Base-by-base conservation (phyloP, 2,113 vertebrate genomes). In the Apeltes quadracus region DNA sequence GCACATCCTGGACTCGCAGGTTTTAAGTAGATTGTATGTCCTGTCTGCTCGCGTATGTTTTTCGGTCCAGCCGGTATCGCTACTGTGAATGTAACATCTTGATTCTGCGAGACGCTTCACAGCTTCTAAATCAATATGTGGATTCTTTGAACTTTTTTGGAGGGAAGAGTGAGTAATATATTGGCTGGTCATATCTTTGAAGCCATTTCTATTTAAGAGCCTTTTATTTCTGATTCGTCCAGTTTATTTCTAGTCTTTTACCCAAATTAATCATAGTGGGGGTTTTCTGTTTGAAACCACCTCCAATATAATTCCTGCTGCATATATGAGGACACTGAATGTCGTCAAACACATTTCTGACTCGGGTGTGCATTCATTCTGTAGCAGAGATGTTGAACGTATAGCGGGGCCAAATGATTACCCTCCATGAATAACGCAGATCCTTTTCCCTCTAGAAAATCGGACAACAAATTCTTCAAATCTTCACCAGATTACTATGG, bases 11-110 rank as follows among this genome's bases (percentile, higher is more conserved):
- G 63, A 75, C 50, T 55, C 58, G 46, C 74, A 79, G 75, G 80
- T 81, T 85, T 75, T 32, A 77, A 78, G 69, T 68, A 72, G 82
- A 90, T 87, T 80, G 75, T 89, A 75, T 78, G 71, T 75, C 81
- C 41, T 15, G 16, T 73, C 62, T 84, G 46, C 39, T 78, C 64
- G 61, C 61, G 71, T 69, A 75, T 71, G 77, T 81, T 61, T 50
- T 68, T 48, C 32, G 36, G 79, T 85, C 77, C 77, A 75, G 75
- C 79, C 62, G 57, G 75, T 82, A 81, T 86, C 86, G 61, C 64
- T 75, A 70, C 80, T 77, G 86, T 87, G 89, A 91, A 88, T 89
- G 81, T 89, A 85, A 88, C 79, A 79, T 91, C 87, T 89, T 87
- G 69, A 87, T 90, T 81, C 70, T 72, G 79, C n/a, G 50, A 89